phyloP scores from a whole-genome alignment of 1,140 invertebrate genomes.

The Asbolus verrucosus region DNA sequence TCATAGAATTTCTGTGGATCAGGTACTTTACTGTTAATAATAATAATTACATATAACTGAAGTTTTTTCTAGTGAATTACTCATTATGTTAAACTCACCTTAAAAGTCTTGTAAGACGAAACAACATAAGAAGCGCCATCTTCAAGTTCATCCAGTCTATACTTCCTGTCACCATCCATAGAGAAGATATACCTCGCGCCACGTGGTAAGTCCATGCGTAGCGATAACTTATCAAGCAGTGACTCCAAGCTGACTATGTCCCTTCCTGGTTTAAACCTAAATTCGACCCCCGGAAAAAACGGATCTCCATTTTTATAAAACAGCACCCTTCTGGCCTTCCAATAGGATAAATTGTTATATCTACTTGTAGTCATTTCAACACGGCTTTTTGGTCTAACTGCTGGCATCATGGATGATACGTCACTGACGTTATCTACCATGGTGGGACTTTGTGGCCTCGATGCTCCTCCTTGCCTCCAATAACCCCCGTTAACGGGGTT shows the following conservation, averaged over 20 bases:
- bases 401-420: constrained; percentile 63
- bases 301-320: constrained; percentile 96
- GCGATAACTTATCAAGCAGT: constrained; percentile 85
- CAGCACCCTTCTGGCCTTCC: constrained; percentile 85
- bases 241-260: constrained; percentile 90
- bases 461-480: constrained; percentile 70
- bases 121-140: constrained; percentile 93
- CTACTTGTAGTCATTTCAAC: constrained; percentile 65
- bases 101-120: constrained; percentile 92
- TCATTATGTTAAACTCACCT: constrained; percentile 80
- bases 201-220: constrained; percentile 83
- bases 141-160: constrained; percentile 86
- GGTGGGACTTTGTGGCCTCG: constrained; percentile 67
- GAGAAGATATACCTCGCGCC: constrained; percentile 91
- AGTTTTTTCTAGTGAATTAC: no score
- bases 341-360: constrained; percentile 86
- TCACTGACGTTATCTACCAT: constrained; percentile 71
- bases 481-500: constrained; percentile 66
- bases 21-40: no score
- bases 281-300: constrained; percentile 89
- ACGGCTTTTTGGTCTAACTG: constrained; percentile 64
- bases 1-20: no score
- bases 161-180: constrained; percentile 87
- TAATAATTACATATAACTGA: no score
- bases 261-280: constrained; percentile 87